These are phyloP conservation scores for Sorex araneus DNA, from an alignment of 2,113 vertebrate genomes.

Conservation along the genomic window DNA sequence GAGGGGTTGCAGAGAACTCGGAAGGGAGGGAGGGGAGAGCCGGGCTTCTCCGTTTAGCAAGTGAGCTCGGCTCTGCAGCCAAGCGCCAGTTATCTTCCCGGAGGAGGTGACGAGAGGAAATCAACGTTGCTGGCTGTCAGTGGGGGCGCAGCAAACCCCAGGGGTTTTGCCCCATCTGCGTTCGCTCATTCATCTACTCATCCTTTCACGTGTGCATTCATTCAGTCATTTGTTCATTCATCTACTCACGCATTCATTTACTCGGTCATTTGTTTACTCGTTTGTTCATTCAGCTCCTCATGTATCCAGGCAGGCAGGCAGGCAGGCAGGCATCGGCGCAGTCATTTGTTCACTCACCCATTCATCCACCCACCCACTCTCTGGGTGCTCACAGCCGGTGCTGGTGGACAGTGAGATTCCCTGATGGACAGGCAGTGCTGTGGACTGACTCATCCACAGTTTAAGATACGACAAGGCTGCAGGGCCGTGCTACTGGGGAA, in stretches of 20 bases:
- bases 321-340: neutral
- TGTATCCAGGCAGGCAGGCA: neutral
- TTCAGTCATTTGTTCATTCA: neutral
- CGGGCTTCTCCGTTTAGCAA: constrained; percentile 4
- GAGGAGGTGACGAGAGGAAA: constrained; percentile 13
- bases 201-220: neutral
- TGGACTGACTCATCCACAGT: neutral
- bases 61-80: neutral
- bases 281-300: neutral
- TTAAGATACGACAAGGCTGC: neutral
- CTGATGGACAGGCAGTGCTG: neutral
- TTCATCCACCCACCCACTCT: neutral
- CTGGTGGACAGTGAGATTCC: neutral
- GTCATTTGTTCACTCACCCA: neutral
- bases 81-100: constrained; percentile 26
- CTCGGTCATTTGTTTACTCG: neutral
- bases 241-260: neutral
- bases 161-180: constrained; percentile 10
- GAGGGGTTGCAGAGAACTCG: neutral
- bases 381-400: neutral
- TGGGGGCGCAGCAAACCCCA: constrained; percentile 44
- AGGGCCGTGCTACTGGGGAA: neutral
- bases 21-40: neutral
- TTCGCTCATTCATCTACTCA: neutral
- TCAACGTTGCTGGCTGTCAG: neutral